phyloP scores from a whole-genome alignment of 2,888 invertebrate species.

The Machimus atricapillus region DNA sequence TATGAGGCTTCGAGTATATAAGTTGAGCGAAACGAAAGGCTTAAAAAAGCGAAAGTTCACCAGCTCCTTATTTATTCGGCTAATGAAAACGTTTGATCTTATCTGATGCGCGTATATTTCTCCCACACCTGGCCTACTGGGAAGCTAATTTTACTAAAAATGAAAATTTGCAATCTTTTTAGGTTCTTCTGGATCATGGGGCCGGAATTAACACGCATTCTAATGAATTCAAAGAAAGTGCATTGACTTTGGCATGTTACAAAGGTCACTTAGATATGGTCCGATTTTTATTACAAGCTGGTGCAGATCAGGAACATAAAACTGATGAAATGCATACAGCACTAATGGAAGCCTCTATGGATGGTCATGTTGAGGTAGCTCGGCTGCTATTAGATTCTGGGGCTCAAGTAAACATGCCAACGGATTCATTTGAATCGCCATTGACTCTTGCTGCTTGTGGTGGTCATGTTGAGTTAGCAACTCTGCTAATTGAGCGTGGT shows the following conservation, averaged over 20 bases:
- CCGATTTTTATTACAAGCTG: slow-evolving; percentile 91
- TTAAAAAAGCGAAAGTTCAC: not conserved
- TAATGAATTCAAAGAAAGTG: slow-evolving; percentile 98
- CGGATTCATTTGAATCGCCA: slow-evolving; percentile 99
- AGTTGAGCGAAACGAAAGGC: slow-evolving; percentile 34
- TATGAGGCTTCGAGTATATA: slow-evolving; percentile 62
- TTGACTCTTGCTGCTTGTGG: slow-evolving; percentile 98
- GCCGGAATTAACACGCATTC: slow-evolving; percentile 99
- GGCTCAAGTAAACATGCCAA: slow-evolving; percentile 98
- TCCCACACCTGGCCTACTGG: not conserved
- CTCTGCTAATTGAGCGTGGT: slow-evolving; percentile 93
- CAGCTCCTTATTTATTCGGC: slow-evolving; percentile 47
- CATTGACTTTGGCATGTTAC: slow-evolving; percentile 92
- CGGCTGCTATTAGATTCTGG: slow-evolving; percentile 93
- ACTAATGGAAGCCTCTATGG: slow-evolving; percentile 99
- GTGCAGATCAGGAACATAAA: slow-evolving; percentile 97
- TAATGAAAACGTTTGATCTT: slow-evolving; percentile 62
- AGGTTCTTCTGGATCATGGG: slow-evolving; percentile 87
- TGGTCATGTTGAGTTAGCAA: slow-evolving; percentile 96
- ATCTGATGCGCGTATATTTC: slow-evolving; percentile 56
- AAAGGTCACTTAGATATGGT: slow-evolving; percentile 98
- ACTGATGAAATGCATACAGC: slow-evolving; percentile 99
- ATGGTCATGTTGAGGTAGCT: slow-evolving; percentile 98
- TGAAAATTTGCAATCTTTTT: slow-evolving; percentile 23
- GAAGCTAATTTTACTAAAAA: not conserved